These are phyloP conservation scores for Graphium colonna DNA, from an alignment of 2,888 invertebrate species.

Conservation along the genomic window DNA sequence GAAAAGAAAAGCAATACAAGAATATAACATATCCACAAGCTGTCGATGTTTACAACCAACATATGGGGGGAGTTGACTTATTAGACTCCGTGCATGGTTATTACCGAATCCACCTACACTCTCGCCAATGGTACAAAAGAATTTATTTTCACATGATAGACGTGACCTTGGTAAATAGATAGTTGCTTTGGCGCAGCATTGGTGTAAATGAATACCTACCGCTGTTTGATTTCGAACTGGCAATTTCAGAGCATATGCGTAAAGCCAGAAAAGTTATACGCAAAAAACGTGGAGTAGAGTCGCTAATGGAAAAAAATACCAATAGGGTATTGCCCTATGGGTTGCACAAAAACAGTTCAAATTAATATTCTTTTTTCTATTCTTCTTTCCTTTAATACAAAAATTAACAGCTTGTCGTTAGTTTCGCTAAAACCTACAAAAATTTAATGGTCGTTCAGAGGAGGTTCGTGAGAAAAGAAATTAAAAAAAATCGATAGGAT, in stretches of 20 bases:
- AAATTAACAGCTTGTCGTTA: too few relatives aligned
- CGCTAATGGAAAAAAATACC: too few relatives aligned
- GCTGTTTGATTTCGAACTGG: constrained; percentile 21
- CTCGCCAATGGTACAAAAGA: constrained; percentile 41
- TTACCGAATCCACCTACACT: constrained; percentile 33
- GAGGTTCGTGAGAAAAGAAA: too few relatives aligned
- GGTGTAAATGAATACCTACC: neutral
- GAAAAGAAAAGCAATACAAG: constrained; percentile 32
- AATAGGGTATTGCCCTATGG: too few relatives aligned
- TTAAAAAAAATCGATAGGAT: too few relatives aligned
- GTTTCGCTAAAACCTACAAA: too few relatives aligned
- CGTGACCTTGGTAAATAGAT: neutral
- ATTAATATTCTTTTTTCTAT: too few relatives aligned
- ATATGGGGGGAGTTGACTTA: constrained; percentile 43
- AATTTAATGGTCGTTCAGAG: too few relatives aligned
- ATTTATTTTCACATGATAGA: constrained; percentile 34
- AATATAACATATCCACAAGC: constrained; percentile 38
- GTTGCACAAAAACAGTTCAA: too few relatives aligned
- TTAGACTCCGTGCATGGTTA: constrained; percentile 37
- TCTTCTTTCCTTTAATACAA: too few relatives aligned
- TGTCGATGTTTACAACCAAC: constrained; percentile 39
- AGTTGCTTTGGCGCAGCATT: neutral
- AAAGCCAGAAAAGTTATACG: constrained; percentile 9
- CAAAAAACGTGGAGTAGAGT: too few relatives aligned
- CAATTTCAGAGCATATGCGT: constrained; percentile 19